Percentiles rank a stretch among this genome's conserved stretches.
These are phyloP conservation scores for Phymanthus crucifer DNA, from an alignment of 92 coral and sea anemone genomes.

Conservation along the genomic window DNA sequence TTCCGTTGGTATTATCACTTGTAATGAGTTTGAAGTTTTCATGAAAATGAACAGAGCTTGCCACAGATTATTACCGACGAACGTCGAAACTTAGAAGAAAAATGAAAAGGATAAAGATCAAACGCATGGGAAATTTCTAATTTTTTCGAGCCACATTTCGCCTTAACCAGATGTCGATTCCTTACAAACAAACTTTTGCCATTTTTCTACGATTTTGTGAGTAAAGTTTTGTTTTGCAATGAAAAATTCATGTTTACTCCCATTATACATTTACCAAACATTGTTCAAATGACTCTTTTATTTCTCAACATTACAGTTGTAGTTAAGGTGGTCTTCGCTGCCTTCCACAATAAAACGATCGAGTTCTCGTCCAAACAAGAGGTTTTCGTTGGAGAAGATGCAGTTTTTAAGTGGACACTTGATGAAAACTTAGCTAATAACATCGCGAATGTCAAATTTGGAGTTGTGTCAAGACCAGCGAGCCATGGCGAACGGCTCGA, in stretches of 20 bases:
- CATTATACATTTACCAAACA: neutral
- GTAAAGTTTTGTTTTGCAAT: neutral
- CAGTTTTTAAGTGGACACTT: constrained; percentile 21
- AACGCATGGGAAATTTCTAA: neutral
- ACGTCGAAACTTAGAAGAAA: neutral
- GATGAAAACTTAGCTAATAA: constrained; percentile 7
- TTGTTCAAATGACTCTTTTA: neutral
- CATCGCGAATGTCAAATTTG: constrained; percentile 33
- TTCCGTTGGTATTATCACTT: constrained; percentile 9
- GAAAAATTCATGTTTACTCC: neutral
- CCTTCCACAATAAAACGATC: constrained; percentile 6
- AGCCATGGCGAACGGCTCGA: constrained; percentile 28
- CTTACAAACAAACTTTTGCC: neutral
- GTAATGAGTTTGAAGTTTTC: constrained; percentile 9
- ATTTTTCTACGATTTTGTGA: constrained; percentile 2
- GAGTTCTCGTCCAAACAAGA: constrained; percentile 24
- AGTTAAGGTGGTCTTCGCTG: neutral
- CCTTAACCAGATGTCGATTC: neutral
- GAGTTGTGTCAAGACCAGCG: constrained; percentile 22
- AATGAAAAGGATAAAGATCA: neutral
- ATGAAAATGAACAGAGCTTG: neutral
- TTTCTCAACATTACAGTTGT: neutral
- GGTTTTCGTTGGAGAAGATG: constrained; percentile 42
- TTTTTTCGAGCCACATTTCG: neutral
- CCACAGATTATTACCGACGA: neutral